Base-by-base conservation (phyloP, 2,888 invertebrate species). In the Atrina japonica region DNA sequence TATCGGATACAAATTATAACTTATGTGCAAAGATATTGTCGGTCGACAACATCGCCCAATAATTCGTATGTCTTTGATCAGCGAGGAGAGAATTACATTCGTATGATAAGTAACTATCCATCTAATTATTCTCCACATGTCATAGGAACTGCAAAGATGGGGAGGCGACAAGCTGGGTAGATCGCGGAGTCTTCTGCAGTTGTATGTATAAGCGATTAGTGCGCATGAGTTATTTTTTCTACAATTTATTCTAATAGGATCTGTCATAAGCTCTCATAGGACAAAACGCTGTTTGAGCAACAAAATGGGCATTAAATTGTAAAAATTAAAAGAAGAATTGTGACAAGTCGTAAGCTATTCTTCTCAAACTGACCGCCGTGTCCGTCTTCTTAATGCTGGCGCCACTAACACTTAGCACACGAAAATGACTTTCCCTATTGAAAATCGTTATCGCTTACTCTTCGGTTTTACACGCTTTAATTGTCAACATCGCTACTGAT, bases 301-400 rank as follows among this genome's bases (percentile, higher is more conserved):
- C 16, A 52, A 52, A 25, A 52, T 52, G n/a, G 47, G 52, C 18
- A 23, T 52, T 52, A 52, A 52, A 52, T 25, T 14, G 52, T 14
- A 14, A 52, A 52, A 52, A 52, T 52, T 21, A 21, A 16, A 25
- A 9, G 25, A 52, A 11, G 11, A 25, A 52, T 52, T 18, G 16
- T 21, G 35, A 35, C 35, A 35, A 35, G 35, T 35, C 63, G 64
- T 69, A 69, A 56, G 14, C 11, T 9, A 14, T n/a, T 23, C 40
- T 56, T 56, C 35, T 56, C 35, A 43, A 41, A 59, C 69, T 69
- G 64, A 69, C 69, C 69, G 49, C 18, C 58, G 66, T 21, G 47
- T 29, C 47, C 30, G 47, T 29, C 30, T 60, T 47, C 29, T 21
- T 18, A 49, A 60, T 23, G 30, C 35, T 18, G 49, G 18, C 49